A percentile compares a stretch with the other conserved stretches of the same genome.
Conservation (phyloP, 2,888 invertebrate genomes). For the Trissolcus japonicus region DNA sequence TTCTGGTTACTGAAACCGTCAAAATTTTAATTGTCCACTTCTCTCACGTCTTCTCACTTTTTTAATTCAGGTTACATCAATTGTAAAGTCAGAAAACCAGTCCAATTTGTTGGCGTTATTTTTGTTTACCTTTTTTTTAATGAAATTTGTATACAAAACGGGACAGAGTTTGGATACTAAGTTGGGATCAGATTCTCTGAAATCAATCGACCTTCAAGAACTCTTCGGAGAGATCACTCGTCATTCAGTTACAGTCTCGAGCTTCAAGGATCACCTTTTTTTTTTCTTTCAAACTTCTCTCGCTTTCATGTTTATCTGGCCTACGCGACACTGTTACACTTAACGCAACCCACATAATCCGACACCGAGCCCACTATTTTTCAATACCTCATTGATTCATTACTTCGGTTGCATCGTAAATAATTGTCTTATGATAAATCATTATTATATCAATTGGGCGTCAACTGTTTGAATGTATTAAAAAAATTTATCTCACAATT, state of each 20-base stretch:
- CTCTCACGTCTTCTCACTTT: background rate
- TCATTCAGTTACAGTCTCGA: slow-evolving; percentile 16
- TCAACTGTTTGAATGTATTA: too few relatives aligned
- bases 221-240: background rate
- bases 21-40: background rate
- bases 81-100: too few relatives aligned
- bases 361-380: slow-evolving; percentile 29
- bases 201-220: too few relatives aligned
- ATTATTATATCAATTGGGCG: too few relatives aligned
- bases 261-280: slow-evolving; percentile 41
- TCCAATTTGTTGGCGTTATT: background rate
- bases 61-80: too few relatives aligned
- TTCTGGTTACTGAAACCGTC: background rate
- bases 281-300: slow-evolving; percentile 23
- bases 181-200: too few relatives aligned
- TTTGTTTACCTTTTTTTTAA: background rate
- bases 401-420: too few relatives aligned
- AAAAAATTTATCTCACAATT: too few relatives aligned
- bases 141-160: too few relatives aligned
- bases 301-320: slow-evolving; percentile 34
- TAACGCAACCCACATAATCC: slow-evolving; percentile 21
- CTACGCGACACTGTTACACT: slow-evolving; percentile 30
- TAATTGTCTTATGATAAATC: background rate
- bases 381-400: background rate
- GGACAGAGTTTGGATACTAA: too few relatives aligned